These are phyloP conservation scores for Conus betulinus DNA, from an alignment of 1,140 invertebrate genomes.

Conservation along the genomic window DNA sequence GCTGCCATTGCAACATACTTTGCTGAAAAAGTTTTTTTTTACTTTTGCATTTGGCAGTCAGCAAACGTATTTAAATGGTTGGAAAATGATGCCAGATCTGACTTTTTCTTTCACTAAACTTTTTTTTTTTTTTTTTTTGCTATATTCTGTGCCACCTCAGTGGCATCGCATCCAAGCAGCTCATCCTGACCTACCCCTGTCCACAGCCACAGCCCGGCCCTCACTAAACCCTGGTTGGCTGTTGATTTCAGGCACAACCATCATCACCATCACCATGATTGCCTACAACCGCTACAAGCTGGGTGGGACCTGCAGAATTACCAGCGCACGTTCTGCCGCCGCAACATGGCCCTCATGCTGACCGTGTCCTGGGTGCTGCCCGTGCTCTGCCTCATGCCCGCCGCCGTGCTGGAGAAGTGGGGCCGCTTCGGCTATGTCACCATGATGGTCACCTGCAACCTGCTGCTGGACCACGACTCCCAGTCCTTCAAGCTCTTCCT, in stretches of 20 bases:
- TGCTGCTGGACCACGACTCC: conserved; percentile 57
- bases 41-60: no score
- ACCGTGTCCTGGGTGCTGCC: conserved; percentile 53
- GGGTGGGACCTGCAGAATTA: conserved; percentile 45
- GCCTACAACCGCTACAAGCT: conserved; percentile 63
- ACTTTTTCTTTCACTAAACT: no score
- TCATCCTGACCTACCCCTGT: no score
- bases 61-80: no score
- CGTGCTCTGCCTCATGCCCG: conserved; percentile 45
- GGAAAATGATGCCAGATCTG: no score
- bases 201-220: no score
- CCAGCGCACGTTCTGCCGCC: conserved; percentile 41
- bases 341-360: conserved; percentile 54
- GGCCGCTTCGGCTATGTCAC: conserved; percentile 58
- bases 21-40: no score
- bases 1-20: no score
- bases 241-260: conserved; percentile 55
- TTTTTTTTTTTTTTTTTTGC: no score
- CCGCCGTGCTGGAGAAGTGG: conserved; percentile 50
- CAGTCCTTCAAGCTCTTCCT: conserved; percentile 61
- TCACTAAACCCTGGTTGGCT: no score
- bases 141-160: no score
- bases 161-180: no score
- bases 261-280: conserved; percentile 63
- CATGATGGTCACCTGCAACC: conserved; percentile 60